Evolutionary conservation across 2,888 invertebrate genomes (phyloP), one percentile per base, ranked within the genome.

Genomic region (Hartigia nigra): DNA sequence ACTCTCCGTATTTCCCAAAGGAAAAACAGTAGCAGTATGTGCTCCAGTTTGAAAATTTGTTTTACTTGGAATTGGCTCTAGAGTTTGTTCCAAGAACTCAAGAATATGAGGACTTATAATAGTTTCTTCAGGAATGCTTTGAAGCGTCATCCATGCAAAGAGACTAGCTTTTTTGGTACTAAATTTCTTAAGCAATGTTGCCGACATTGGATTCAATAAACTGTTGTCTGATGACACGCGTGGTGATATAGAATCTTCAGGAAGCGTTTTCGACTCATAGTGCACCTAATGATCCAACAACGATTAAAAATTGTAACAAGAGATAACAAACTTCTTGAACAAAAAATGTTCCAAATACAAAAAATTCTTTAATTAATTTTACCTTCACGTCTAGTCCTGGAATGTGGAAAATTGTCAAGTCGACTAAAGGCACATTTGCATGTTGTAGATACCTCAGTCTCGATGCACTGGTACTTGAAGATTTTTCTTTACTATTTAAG

Each of bases 111-210:
- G 99, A 85, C 98, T 98, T 89, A 99, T 98, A 85, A 99, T 96
- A 36, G 99, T 99, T 92, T 99, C 99, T 90, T 98, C 98, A 0
- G 99, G 99, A 86, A 99, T 97, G 88, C 98, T 98, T 92, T 99
- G 98, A 83, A 99, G 92, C 3, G 98, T 98, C 94, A 98, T 96
- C 97, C 98, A 99, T 1, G 97, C 96, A 93, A 98, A 97, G 83
- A 99, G 92, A 82, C 96, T 96, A 79, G 96, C 99, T 91, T 96
- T 97, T 92, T 97, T 99, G 78, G 94, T 95, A 83, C 95, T 95
- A 78, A 94, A 90, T 83, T 95, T 94, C 55, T 94, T 93, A 70
- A 81, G 87, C 39, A 83, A 84, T 34, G 83, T 83, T 9, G 85
- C 82, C 34, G 86, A 83, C 34, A 87, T 87, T 12, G 91, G 87